These are phyloP conservation scores for Rhinella marina DNA, from an alignment of 2,797 vertebrate species.

Conservation along the genomic window DNA sequence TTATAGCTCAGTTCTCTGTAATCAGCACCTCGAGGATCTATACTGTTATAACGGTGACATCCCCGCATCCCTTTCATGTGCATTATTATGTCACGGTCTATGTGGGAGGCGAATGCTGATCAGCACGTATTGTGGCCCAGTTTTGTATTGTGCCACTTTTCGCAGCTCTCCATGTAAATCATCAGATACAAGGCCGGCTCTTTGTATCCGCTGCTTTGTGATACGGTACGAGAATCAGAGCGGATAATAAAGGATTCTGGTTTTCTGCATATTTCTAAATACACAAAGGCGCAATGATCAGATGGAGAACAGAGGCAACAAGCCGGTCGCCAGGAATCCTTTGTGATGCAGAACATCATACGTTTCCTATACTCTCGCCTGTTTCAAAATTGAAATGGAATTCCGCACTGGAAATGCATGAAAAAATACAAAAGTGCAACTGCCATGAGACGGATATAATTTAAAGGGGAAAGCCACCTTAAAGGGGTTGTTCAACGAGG, in stretches of 20 bases:
- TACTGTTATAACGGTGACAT: conserved; percentile 45
- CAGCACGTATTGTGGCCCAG: conserved; percentile 26
- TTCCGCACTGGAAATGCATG: neutral
- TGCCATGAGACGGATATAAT: no score
- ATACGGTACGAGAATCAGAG: neutral
- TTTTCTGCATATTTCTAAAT: neutral
- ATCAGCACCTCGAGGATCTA: conserved; percentile 26
- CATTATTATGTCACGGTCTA: neutral
- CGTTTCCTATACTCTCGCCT: neutral
- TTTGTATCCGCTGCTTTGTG: neutral
- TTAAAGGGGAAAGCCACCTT: no score
- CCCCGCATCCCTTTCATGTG: conserved; percentile 21
- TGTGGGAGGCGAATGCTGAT: conserved; percentile 25
- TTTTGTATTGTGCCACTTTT: conserved; percentile 42
- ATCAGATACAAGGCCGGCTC: neutral
- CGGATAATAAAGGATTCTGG: neutral
- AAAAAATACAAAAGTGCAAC: no score
- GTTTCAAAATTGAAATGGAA: neutral
- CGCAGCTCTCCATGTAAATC: conserved; percentile 2
- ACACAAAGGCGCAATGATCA: conserved; percentile 2
- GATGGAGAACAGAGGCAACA: neutral
- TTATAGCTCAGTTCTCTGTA: neutral
- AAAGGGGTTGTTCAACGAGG: no score
- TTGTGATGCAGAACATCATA: neutral
- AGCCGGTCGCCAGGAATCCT: neutral